Base-by-base conservation (phyloP, 2,888 invertebrate genomes). In the Prostheceraeus crozeri region DNA sequence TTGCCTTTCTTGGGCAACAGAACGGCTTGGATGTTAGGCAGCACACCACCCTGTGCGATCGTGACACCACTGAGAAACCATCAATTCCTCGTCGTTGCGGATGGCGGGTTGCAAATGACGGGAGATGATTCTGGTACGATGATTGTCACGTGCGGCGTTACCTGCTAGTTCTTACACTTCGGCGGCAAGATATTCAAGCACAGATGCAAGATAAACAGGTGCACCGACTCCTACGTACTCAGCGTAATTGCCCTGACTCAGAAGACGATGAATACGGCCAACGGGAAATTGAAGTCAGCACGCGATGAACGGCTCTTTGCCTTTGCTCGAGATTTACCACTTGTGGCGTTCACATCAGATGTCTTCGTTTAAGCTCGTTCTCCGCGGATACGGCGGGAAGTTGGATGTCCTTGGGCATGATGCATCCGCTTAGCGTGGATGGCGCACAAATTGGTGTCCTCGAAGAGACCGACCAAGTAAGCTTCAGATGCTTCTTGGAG, bases 31-130 rank as follows among this genome's bases (percentile, higher is more conserved):
- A 46, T 46, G 28, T 46, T 46, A 3, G 48, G 48, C 3, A 46
- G 19, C 14, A 36, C 36, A 36, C 36, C 36, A 36, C 36, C 36
- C 19, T 36, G 36, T 6, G 36, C 36, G 3, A 36, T 36, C 19
- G 36, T 36, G 21, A 36, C 36, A 6, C 36, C 36, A 6, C 36
- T 19, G 3, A 36, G 11, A 6, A 36, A 11, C 11, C 19, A n/a
- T n/a, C 11, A 36, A 36, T 36, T 36, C 36, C 19, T 36, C 36
- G 21, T 36, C 36, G 36, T 36, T 36, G 3, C 36, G 36, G 21
- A 36, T 36, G 11, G 48, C 48, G 3, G 28, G n/a, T 46, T 46
- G 48, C 48, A 46, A 46, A n/a, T 46, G 48, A 21, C 48, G 48
- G 4, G 48, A 28, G 28, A 46, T 46, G 3, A 46, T 46, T 16